Evolutionary conservation across 1,140 invertebrate species (phyloP).

Genomic region (Temnothorax nylanderi): DNA sequence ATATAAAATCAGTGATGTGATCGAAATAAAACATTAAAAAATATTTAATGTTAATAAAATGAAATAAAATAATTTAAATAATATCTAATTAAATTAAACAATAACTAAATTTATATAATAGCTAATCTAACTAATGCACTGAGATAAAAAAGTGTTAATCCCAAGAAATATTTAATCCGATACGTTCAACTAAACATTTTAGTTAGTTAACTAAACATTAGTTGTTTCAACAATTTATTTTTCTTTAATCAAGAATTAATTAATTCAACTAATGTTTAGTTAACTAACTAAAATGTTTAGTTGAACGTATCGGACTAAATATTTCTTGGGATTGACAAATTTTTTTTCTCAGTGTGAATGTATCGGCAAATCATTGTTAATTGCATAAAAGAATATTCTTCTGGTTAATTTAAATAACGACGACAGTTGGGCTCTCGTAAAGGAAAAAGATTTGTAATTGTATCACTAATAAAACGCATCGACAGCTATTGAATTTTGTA

Average conservation of each 20-base stretch:
- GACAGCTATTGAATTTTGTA: background rate
- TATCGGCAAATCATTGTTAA: background rate
- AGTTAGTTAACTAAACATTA: no score
- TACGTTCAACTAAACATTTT: no score
- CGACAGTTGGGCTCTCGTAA: background rate
- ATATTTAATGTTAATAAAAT: background rate
- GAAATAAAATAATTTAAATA: conserved; percentile 12
- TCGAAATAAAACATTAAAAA: background rate
- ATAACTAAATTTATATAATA: background rate
- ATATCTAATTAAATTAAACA: background rate
- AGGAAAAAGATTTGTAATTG: background rate
- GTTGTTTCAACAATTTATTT: no score
- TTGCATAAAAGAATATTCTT: background rate
- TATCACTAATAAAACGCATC: conserved; percentile 6
- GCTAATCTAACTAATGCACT: background rate
- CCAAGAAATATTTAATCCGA: no score
- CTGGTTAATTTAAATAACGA: background rate
- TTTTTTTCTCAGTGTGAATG: no score
- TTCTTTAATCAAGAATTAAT: no score
- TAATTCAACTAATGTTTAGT: no score
- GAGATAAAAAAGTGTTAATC: no score
- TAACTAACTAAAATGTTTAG: no score
- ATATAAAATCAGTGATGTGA: background rate
- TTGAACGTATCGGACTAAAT: no score
- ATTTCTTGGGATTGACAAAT: no score